These are phyloP conservation scores for Ginglymostoma cirratum DNA, from an alignment of 2,113 vertebrate genomes.

Conservation along the genomic window DNA sequence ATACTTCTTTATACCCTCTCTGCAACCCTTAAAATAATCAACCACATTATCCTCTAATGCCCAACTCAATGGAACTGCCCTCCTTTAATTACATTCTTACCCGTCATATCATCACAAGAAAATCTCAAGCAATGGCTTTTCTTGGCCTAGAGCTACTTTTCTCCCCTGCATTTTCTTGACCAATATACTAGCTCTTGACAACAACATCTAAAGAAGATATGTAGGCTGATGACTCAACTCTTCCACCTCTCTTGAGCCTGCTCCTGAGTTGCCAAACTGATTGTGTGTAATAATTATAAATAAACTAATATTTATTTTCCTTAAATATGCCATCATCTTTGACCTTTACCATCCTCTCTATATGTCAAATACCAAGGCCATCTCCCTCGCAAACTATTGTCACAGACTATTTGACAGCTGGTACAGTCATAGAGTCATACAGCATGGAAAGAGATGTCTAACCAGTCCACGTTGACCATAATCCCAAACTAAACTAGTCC, in stretches of 20 bases:
- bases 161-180: not conserved
- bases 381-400: not conserved
- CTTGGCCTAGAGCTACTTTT: not conserved
- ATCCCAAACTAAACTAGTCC: too few relatives aligned
- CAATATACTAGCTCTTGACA: not conserved
- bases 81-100: not conserved
- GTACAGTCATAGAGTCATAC: too few relatives aligned
- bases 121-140: not conserved
- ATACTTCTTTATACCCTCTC: not conserved
- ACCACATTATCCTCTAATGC: not conserved
- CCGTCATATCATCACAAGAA: not conserved
- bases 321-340: not conserved
- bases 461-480: too few relatives aligned
- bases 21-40: not conserved
- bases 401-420: not conserved
- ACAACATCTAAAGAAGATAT: not conserved
- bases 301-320: not conserved
- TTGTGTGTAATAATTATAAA: not conserved
- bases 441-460: too few relatives aligned
- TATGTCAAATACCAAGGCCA: not conserved
- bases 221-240: not conserved
- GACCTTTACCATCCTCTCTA: not conserved
- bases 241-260: not conserved
- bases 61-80: not conserved
- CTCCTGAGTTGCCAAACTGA: not conserved